These are phyloP conservation scores for Candidula unifasciata DNA, from an alignment of 2,888 invertebrate species.

Conservation along the genomic window DNA sequence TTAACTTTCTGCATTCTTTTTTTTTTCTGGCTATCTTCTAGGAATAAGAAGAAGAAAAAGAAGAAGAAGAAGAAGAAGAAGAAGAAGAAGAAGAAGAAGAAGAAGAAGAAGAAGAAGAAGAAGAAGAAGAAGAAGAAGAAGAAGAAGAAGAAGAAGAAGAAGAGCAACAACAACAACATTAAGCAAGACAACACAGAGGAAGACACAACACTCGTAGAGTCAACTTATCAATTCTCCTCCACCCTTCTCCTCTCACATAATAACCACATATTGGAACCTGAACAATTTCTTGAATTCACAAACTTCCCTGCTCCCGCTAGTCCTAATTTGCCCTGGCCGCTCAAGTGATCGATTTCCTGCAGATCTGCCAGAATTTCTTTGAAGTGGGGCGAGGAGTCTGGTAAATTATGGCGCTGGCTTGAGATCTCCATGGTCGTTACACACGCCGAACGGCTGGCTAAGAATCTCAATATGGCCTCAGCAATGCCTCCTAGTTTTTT, in stretches of 20 bases:
- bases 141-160: no score
- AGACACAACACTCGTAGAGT: no score
- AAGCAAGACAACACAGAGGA: no score
- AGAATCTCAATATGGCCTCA: not conserved
- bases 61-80: no score
- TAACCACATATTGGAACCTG: not conserved
- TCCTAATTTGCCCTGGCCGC: not conserved
- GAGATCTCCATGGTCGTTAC: not conserved
- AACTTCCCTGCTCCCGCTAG: not conserved
- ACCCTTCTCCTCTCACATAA: not conserved
- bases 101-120: no score
- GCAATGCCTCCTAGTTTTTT: not conserved
- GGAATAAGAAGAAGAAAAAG: no score
- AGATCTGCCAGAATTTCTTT: not conserved
- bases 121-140: no score
- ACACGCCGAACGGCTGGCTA: not conserved
- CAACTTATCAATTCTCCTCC: not conserved
- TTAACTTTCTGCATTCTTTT: no score
- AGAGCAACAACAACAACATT: no score
- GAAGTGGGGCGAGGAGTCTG: not conserved
- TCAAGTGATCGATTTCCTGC: not conserved
- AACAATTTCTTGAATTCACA: not conserved
- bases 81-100: no score
- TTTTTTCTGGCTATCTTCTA: no score
- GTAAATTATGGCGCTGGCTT: not conserved